A percentile compares a stretch with the other conserved stretches of the same genome.
Evolutionary conservation across 2,113 vertebrate species (phyloP).

Genomic region (Podiceps cristatus): DNA sequence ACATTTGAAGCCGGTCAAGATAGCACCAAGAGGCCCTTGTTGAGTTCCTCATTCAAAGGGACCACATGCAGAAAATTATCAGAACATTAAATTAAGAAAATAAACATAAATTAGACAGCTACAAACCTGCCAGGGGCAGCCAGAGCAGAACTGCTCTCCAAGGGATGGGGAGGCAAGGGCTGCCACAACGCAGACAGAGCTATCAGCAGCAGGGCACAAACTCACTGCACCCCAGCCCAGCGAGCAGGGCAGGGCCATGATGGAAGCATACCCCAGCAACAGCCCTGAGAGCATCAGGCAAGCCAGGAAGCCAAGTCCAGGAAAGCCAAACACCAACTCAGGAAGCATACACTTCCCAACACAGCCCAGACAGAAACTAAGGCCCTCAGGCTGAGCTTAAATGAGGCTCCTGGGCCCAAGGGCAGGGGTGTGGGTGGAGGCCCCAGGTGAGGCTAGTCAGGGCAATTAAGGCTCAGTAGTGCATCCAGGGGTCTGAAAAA

Average conservation of each 20-base stretch:
- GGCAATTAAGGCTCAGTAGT: not conserved
- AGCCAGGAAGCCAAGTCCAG: not conserved
- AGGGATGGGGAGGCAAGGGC: not conserved
- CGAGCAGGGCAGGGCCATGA: not conserved
- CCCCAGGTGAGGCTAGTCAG: not conserved
- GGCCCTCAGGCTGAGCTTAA: not conserved
- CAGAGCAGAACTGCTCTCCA: not conserved
- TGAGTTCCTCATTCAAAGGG: not conserved
- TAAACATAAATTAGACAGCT: not conserved
- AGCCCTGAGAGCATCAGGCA: not conserved
- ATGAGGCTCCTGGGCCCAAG: not conserved
- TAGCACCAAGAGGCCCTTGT: not conserved
- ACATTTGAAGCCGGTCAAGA: not conserved
- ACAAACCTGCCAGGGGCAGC: not conserved
- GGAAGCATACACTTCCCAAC: fast-evolving
- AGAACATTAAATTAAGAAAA: too few species aligned
- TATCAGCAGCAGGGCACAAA: not conserved
- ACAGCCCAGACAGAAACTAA: fast-evolving
- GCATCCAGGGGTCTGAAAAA: not conserved
- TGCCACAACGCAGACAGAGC: fast-evolving
- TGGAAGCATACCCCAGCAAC: not conserved
- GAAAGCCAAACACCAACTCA: not conserved
- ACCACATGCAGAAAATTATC: not conserved
- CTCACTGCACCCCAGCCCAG: not conserved
- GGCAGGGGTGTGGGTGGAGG: not conserved